These are phyloP conservation scores for Anticlea derivata DNA, from an alignment of 2,888 invertebrate species.

Conservation along the genomic window DNA sequence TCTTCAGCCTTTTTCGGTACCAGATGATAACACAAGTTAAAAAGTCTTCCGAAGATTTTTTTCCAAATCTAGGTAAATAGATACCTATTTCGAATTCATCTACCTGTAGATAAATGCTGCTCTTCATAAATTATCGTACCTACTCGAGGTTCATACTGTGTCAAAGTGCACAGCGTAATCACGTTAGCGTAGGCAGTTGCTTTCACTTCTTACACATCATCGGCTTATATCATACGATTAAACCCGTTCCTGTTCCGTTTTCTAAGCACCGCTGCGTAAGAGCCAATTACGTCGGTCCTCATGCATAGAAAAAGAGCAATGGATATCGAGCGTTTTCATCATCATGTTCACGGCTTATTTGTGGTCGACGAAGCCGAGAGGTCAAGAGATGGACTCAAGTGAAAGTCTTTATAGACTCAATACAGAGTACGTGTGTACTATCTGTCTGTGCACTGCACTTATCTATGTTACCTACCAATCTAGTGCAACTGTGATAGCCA, in stretches of 20 bases:
- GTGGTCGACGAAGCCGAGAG: conserved; percentile 39
- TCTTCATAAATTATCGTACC: too few relatives aligned
- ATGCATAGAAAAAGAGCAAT: conserved; percentile 29
- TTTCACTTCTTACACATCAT: conserved; percentile 42
- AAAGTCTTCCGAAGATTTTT: too few relatives aligned
- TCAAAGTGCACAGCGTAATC: conserved; percentile 38
- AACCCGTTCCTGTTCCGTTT: conserved; percentile 37
- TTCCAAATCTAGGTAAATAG: too few relatives aligned
- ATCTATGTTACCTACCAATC: background rate
- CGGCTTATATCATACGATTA: conserved; percentile 38
- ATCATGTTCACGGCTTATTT: conserved; percentile 24
- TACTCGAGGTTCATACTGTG: conserved; percentile 14
- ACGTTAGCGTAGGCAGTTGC: conserved; percentile 32
- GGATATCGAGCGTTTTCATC: conserved; percentile 26
- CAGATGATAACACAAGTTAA: too few relatives aligned
- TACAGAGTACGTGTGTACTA: background rate
- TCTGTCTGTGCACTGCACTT: background rate
- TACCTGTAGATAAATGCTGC: too few relatives aligned
- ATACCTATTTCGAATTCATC: too few relatives aligned
- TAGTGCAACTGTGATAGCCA: too few relatives aligned
- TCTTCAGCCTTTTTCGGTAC: too few relatives aligned
- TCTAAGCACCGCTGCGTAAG: conserved; percentile 31
- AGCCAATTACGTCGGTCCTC: conserved; percentile 25
- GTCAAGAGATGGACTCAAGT: conserved; percentile 56
- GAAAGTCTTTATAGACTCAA: conserved; percentile 47